Evolutionary conservation across 2,888 invertebrate species (phyloP), one percentile per base, ranked within the genome.

Genomic region (Idaea straminata): DNA sequence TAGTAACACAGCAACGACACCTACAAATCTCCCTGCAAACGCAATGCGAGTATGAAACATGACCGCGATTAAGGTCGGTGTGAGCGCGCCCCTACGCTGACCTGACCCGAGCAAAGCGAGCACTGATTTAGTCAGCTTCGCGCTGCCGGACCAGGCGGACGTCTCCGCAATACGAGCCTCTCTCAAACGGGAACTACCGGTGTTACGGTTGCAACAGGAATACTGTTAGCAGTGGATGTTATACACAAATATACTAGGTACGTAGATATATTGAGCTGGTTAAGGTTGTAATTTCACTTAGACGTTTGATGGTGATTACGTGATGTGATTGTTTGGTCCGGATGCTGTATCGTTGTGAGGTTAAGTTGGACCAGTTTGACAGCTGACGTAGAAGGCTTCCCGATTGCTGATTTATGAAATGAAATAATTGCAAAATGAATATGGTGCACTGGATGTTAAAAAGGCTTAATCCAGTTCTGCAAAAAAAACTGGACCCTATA

Each of bases 101-200:
- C 89, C 92, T 91, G 92, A 92, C 92, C 92, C 87, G 88, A 83
- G 82, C 83, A 84, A 86, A 84, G 79, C 77, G 80, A 78, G 87
- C 91, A 88, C 88, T 91, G 92, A 92, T 92, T 92, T 90, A 92
- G 92, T 92, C 86, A 87, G 88, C 83, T 84, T 84, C 87, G 90
- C 87, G 88, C 84, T 86, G 84, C 85, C 85, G 77, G 77, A 83
- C 86, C 80, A 76, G 83, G 84, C 88, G 88, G 87, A 75, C 81
- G 89, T 85, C 76, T 66, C 76, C 65, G 64, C 64, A 63, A 57
- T 74, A 72, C 70, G 72, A 71, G 64, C 74, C 75, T 73, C 75
- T 70, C 70, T 72, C 68, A 71, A 57, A 61, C 64, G 66, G 34
- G 77, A 76, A 77, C 74, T 74, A 79, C 77, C 81, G 77, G 71